Evolutionary conservation across 2,113 vertebrate genomes (phyloP).

Genomic region (Agelaius phoeniceus): DNA sequence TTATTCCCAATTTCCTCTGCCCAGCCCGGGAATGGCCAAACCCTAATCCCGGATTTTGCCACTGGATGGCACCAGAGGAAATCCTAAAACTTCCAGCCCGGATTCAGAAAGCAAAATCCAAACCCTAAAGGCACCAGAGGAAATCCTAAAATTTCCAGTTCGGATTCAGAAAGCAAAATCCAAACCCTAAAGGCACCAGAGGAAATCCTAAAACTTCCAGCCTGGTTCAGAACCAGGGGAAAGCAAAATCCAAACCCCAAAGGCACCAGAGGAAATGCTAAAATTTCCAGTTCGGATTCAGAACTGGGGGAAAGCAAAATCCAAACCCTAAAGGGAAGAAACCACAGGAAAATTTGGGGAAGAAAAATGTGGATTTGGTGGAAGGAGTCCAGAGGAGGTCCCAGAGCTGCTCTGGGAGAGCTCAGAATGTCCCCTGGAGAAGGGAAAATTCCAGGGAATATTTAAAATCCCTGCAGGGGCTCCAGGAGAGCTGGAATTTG

Average conservation of each 20-base stretch:
- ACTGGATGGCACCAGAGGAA: conserved; percentile 54
- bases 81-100: too few species aligned
- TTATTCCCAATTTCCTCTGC: accelerated
- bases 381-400: accelerated
- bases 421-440: neutral
- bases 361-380: too few species aligned
- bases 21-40: accelerated
- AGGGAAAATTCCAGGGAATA: neutral
- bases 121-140: neutral
- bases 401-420: neutral
- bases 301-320: too few species aligned
- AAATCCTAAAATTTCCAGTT: too few species aligned
- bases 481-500: neutral
- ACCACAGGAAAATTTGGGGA: accelerated
- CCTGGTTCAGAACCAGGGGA: too few species aligned
- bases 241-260: too few species aligned
- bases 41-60: neutral
- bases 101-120: too few species aligned
- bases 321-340: neutral
- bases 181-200: too few species aligned
- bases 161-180: too few species aligned
- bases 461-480: neutral
- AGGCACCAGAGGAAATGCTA: too few species aligned
- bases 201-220: too few species aligned
- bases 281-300: too few species aligned